Percentiles rank a stretch among this genome's conserved stretches.
phyloP scores from a whole-genome alignment of 2,113 vertebrate genomes.

The Scopus umbretta region DNA sequence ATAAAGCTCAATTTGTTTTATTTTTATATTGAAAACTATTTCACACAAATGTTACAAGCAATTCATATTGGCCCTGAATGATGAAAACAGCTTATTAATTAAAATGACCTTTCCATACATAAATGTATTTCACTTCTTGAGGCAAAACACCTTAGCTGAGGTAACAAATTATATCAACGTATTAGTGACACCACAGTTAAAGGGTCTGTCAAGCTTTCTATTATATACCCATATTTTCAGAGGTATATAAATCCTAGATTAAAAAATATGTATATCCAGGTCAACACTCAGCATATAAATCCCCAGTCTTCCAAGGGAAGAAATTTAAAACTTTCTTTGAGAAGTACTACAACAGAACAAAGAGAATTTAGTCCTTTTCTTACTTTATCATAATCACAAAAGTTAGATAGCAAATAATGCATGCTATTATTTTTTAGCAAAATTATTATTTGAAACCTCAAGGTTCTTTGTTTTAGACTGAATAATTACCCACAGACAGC shows the following conservation, averaged over 20 bases:
- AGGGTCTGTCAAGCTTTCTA: slow-evolving; percentile 27
- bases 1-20: slow-evolving; percentile 66
- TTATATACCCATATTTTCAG: slow-evolving; percentile 34
- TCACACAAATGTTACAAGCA: slow-evolving; percentile 57
- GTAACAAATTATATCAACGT: slow-evolving; percentile 53
- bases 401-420: not conserved
- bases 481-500: not conserved
- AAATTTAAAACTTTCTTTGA: not conserved
- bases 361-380: not conserved
- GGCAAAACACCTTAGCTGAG: slow-evolving; percentile 51
- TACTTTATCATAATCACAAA: not conserved
- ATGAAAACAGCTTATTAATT: slow-evolving; percentile 66
- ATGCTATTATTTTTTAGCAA: not conserved
- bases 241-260: slow-evolving; percentile 16
- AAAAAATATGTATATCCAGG: slow-evolving; percentile 14
- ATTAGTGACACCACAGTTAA: slow-evolving; percentile 44
- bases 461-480: slow-evolving; percentile 2
- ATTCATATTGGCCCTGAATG: slow-evolving; percentile 55
- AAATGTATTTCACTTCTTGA: slow-evolving; percentile 50
- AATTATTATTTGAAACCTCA: slow-evolving; percentile 10
- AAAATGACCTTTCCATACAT: slow-evolving; percentile 62
- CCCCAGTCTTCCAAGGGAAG: not conserved
- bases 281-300: slow-evolving; percentile 19
- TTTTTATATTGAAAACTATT: slow-evolving; percentile 67
- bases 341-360: not conserved